Evolutionary conservation across 2,888 invertebrate species (phyloP).

Genomic region (Drosophila neotestacea): DNA sequence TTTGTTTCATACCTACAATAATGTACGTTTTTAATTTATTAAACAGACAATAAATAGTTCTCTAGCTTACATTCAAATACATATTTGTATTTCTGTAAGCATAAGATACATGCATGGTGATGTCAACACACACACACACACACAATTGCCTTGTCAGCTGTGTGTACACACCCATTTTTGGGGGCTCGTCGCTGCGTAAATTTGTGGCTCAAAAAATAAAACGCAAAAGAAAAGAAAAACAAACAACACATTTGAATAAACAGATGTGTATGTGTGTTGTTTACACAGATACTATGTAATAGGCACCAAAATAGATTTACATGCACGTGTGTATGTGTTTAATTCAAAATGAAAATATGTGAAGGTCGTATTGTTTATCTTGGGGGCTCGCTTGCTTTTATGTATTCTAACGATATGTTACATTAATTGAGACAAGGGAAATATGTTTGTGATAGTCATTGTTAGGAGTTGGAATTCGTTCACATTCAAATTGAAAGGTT

Average conservation of each 20-base stretch:
- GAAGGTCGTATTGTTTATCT: slow-evolving; percentile 48
- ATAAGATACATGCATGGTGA: not conserved
- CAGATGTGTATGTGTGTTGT: slow-evolving; percentile 2
- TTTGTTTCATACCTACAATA: too few species aligned
- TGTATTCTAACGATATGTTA: slow-evolving; percentile 5
- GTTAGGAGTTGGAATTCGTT: not conserved
- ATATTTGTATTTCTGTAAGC: not conserved
- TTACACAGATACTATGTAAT: slow-evolving; percentile 9
- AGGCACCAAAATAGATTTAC: slow-evolving; percentile 41
- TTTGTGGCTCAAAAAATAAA: slow-evolving; percentile 22
- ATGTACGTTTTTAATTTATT: too few species aligned
- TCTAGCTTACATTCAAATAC: too few species aligned
- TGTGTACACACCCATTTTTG: slow-evolving; percentile 46
- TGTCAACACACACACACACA: not conserved
- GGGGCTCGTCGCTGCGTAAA: slow-evolving; percentile 49
- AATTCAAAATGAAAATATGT: slow-evolving; percentile 15
- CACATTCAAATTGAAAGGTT: not conserved
- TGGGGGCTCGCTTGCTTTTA: slow-evolving; percentile 32
- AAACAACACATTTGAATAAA: slow-evolving; percentile 5
- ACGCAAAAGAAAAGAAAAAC: slow-evolving; percentile 31
- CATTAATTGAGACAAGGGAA: slow-evolving; percentile 3
- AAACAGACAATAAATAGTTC: too few species aligned
- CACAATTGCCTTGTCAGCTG: slow-evolving; percentile 29
- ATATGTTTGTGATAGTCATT: not conserved
- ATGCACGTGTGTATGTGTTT: slow-evolving; percentile 1